A percentile compares a stretch with the other conserved stretches of the same genome.
phyloP scores from a whole-genome alignment of 2,113 vertebrate species.

The Podarcis raffonei region DNA sequence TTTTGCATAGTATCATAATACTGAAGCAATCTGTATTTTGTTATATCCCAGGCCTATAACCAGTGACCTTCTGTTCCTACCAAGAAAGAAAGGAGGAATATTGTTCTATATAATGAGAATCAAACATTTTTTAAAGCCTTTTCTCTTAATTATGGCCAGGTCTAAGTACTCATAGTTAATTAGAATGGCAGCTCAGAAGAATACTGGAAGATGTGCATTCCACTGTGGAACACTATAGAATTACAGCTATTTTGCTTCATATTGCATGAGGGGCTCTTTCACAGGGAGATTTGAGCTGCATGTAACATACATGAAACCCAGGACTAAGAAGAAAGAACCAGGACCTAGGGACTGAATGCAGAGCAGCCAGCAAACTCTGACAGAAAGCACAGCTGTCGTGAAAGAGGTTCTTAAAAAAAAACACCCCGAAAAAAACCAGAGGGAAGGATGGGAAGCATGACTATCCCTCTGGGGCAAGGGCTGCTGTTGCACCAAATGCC shows the following conservation, averaged over 20 bases:
- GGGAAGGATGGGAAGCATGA: slow-evolving; percentile 18
- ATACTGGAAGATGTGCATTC: background rate
- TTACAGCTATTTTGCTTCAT: background rate
- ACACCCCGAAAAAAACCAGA: background rate
- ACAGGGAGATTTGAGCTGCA: background rate
- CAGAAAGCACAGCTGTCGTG: slow-evolving; percentile 67
- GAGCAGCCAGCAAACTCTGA: slow-evolving; percentile 50
- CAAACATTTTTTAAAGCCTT: background rate
- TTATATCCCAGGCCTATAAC: background rate
- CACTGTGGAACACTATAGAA: background rate
- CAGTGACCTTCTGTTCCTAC: background rate
- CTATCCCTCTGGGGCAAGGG: slow-evolving; percentile 68
- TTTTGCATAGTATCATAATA: background rate
- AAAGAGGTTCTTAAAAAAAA: slow-evolving; percentile 66
- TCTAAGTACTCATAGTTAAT: background rate
- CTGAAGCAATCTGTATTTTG: background rate
- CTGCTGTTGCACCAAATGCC: slow-evolving; percentile 73
- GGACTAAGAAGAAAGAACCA: slow-evolving; percentile 39
- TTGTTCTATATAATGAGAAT: background rate
- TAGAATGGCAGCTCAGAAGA: background rate
- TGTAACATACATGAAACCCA: background rate
- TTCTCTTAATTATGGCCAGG: background rate
- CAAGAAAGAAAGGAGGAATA: background rate
- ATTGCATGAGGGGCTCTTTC: background rate
- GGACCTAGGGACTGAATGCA: slow-evolving; percentile 49